These are phyloP conservation scores for Drosophila asahinai DNA, from an alignment of 1,140 invertebrate genomes.

Conservation along the genomic window DNA sequence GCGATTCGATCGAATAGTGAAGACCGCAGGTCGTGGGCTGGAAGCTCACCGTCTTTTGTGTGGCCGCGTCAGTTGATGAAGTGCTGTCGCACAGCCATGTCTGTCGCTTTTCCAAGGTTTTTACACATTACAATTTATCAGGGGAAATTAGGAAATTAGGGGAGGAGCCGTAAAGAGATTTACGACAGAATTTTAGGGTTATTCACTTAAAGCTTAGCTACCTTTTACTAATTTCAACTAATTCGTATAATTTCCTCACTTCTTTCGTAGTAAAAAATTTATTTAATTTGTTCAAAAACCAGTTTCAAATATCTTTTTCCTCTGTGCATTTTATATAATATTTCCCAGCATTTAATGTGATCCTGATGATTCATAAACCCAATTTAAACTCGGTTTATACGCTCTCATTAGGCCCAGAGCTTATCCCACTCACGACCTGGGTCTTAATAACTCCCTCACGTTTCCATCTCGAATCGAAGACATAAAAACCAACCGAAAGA, in stretches of 20 bases:
- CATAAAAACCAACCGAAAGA: slow-evolving; percentile 23
- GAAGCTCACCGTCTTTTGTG: slow-evolving; percentile 20
- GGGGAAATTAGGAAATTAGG: not conserved
- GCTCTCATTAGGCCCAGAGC: slow-evolving; percentile 3
- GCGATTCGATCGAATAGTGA: slow-evolving; percentile 48
- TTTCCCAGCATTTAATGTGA: slow-evolving; percentile 14
- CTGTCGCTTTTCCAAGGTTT: slow-evolving; percentile 8
- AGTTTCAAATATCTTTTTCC: not conserved
- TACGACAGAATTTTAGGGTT: not conserved
- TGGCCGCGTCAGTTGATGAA: slow-evolving; percentile 65
- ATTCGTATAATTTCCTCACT: no score
- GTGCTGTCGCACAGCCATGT: slow-evolving; percentile 32
- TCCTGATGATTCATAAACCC: slow-evolving; percentile 28
- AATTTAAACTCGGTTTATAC: slow-evolving; percentile 17
- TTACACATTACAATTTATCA: not conserved
- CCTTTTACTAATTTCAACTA: not conserved
- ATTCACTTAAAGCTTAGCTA: not conserved
- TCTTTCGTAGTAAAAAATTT: not conserved
- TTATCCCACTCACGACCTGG: slow-evolving; percentile 20
- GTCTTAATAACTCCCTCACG: slow-evolving; percentile 39
- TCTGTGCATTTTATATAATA: not conserved
- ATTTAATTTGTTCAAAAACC: not conserved
- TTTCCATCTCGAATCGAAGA: slow-evolving; percentile 19
- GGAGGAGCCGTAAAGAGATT: not conserved
- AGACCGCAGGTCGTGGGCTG: slow-evolving; percentile 31